These are phyloP conservation scores for Hydrozoanthus tunicans DNA, from an alignment of 64 coral and sea anemone genomes.

Conservation along the genomic window DNA sequence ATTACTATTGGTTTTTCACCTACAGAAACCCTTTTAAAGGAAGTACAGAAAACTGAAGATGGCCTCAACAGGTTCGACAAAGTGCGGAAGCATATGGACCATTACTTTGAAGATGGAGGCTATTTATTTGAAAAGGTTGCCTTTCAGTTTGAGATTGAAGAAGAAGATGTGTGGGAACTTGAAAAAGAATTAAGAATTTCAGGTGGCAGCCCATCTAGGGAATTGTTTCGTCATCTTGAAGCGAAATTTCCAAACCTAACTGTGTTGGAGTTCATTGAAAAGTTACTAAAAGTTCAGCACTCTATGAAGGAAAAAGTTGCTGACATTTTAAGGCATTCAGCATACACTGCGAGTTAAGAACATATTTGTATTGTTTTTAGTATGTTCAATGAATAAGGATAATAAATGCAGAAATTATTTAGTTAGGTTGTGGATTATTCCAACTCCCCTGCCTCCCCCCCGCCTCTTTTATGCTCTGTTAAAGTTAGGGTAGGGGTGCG, in stretches of 20 bases:
- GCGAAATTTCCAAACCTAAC: background rate
- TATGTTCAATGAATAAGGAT: too few species aligned
- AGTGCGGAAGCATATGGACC: slow-evolving; percentile 25
- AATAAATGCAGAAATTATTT: too few species aligned
- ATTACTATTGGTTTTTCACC: background rate
- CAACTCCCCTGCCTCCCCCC: too few species aligned
- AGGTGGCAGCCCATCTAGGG: background rate
- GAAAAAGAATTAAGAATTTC: slow-evolving; percentile 1
- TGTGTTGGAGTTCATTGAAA: background rate
- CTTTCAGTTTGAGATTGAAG: background rate
- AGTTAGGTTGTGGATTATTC: too few species aligned
- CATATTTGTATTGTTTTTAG: too few species aligned
- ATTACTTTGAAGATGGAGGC: background rate
- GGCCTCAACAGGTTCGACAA: background rate
- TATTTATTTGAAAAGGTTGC: slow-evolving; percentile 14
- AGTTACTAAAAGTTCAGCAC: slow-evolving; percentile 5
- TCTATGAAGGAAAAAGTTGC: background rate
- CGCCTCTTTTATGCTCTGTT: too few species aligned
- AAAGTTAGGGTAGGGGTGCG: too few species aligned
- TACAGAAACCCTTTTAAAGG: background rate
- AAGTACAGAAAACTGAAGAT: background rate
- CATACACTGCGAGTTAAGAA: background rate
- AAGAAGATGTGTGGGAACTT: slow-evolving; percentile 25
- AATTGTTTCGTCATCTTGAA: background rate
- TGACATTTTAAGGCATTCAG: background rate